phyloP scores from a whole-genome alignment of 2,797 vertebrate species.

The Percopsis omiscomaycus region DNA sequence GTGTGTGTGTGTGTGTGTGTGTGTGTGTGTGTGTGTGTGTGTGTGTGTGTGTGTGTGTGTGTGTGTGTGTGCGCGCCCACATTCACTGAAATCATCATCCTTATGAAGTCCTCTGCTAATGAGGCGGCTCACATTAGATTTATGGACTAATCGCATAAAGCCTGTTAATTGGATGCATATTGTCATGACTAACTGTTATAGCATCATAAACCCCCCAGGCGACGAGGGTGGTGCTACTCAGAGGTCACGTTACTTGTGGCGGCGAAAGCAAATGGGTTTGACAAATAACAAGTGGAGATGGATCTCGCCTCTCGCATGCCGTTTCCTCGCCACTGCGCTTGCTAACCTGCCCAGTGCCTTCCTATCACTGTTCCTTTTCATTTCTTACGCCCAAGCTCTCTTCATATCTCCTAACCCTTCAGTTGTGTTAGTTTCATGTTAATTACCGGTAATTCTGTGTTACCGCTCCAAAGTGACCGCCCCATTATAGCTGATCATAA shows the following conservation, averaged over 20 bases:
- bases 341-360: too few relatives aligned
- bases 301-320: neutral
- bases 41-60: conserved; percentile 6
- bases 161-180: conserved; percentile 76
- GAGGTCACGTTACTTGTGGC: conserved; percentile 42
- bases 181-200: conserved; percentile 73
- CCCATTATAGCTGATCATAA: too few relatives aligned
- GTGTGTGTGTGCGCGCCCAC: conserved; percentile 20
- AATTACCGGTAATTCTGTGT: too few relatives aligned
- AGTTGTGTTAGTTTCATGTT: too few relatives aligned
- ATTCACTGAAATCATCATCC: conserved; percentile 63
- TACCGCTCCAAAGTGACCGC: too few relatives aligned
- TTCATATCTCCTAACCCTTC: neutral
- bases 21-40: conserved; percentile 33
- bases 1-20: conserved; percentile 12
- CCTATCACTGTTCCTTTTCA: neutral
- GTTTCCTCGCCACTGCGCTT: neutral
- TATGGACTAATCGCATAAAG: conserved; percentile 74
- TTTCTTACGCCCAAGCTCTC: conserved; percentile 17
- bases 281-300: conserved; percentile 55
- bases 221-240: conserved; percentile 48
- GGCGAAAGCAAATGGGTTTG: conserved; percentile 60
- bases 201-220: conserved; percentile 58
- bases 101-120: conserved; percentile 69
- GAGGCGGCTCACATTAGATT: conserved; percentile 72